Conservation (phyloP, 2,113 vertebrate genomes). For the Gobiocypris rarus region DNA sequence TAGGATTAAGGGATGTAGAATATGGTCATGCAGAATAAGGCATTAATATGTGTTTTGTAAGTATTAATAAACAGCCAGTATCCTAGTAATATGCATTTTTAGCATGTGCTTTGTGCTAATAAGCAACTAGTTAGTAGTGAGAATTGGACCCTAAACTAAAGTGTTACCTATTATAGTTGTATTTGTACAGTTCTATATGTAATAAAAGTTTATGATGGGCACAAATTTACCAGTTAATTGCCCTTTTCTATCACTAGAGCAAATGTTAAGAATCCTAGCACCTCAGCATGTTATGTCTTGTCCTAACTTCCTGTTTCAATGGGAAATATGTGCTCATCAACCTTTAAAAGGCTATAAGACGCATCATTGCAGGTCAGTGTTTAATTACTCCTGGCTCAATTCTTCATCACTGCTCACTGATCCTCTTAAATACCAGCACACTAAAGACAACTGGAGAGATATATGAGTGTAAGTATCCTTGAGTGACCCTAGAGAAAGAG, state of each 20-base stretch:
- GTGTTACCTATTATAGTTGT: background rate
- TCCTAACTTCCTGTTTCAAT: background rate
- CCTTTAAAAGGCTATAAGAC: background rate
- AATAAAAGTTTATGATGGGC: background rate
- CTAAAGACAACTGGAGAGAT: conserved; percentile 18
- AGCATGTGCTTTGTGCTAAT: too few species aligned
- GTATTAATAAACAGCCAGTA: too few species aligned
- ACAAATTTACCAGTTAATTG: background rate
- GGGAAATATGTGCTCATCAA: background rate
- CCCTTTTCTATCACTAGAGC: background rate
- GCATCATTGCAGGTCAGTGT: conserved; percentile 27
- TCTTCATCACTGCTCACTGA: conserved; percentile 16
- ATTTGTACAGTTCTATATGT: background rate
- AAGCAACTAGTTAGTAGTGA: too few species aligned
- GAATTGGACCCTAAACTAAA: too few species aligned
- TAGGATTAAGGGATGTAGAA: too few species aligned
- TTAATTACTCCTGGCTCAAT: conserved; percentile 22
- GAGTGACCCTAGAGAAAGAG: conserved; percentile 4
- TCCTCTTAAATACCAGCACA: conserved; percentile 28
- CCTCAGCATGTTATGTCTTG: background rate
- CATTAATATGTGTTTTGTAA: too few species aligned
- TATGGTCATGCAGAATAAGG: too few species aligned
- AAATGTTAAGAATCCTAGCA: background rate
- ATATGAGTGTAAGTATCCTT: conserved; percentile 35
- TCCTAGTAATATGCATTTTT: too few species aligned